phyloP scores from a whole-genome alignment of 2,888 invertebrate genomes.

The Drosophila robusta region DNA sequence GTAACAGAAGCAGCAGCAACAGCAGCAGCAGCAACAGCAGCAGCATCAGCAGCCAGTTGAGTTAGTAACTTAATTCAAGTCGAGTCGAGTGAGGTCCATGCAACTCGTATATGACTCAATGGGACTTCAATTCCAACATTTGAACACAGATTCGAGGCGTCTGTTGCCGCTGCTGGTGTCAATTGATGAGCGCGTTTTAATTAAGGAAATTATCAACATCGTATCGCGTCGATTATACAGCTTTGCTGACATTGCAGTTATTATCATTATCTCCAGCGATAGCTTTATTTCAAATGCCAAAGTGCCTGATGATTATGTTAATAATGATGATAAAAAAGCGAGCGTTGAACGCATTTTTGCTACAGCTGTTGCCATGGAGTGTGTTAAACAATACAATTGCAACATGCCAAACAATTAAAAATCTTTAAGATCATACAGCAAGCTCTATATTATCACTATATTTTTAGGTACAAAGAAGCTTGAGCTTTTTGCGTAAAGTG shows the following conservation, averaged over 20 bases:
- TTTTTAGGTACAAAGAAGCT: no score
- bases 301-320: conserved; percentile 5
- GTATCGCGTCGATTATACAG: conserved; percentile 55
- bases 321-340: conserved; percentile 22
- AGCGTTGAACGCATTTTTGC: conserved; percentile 1
- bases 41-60: conserved; percentile 14
- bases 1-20: not conserved
- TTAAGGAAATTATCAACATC: conserved; percentile 63
- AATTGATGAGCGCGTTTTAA: conserved; percentile 55
- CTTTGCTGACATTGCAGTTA: conserved; percentile 35
- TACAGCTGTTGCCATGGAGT: conserved; percentile 2
- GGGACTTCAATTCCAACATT: conserved; percentile 33
- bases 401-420: conserved; percentile 30
- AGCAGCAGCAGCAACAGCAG: not conserved
- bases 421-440: no score
- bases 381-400: conserved; percentile 38
- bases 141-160: conserved; percentile 24
- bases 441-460: no score
- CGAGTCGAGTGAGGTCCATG: conserved; percentile 25
- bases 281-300: conserved; percentile 50
- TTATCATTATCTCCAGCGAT: conserved; percentile 37
- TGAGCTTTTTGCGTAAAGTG: no score
- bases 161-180: conserved; percentile 16
- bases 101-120: conserved; percentile 21
- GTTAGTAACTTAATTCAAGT: conserved; percentile 42